Evolutionary conservation across 2,888 invertebrate genomes (phyloP), one percentile per base, ranked within the genome.

Genomic region (Dicyrtoma fusca): DNA sequence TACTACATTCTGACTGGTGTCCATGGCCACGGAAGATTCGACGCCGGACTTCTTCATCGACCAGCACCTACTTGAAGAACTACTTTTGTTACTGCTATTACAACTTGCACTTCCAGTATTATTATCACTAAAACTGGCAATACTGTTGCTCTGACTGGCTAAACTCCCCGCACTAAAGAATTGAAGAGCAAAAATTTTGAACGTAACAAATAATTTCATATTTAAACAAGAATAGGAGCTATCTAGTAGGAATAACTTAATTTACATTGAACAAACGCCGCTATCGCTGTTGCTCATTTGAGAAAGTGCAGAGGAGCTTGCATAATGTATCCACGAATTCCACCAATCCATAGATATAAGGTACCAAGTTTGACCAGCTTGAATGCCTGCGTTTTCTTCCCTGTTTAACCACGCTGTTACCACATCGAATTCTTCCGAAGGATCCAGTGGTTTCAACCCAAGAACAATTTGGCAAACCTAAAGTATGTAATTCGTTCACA

Each of bases 311-410:
- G 76, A 74, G 5, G 79, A 77, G 71, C 76, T 75, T 1, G 76
- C 88, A 84, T 92, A 90, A 51, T 88, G 87, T 69, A 87, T 84
- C 95, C 95, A 95, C 14, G 85, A 85, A 75, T 88, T 88, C 94
- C 94, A 95, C 95, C 95, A 95, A 80, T 91, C 90, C 59, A 90
- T 89, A 0, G 90, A 88, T 74, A 95, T 88, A 76, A 95, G 87
- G 86, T 94, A 95, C 94, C 94, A 95, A 84, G 92, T 91, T 84
- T 94, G 93, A 0, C 93, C 94, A 69, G 91, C 89, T 59, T 88
- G 85, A 82, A 91, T 47, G 0, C 92, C 92, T 59, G 92, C 87
- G 61, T 88, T 86, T 78, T 90, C 89, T 82, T 92, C 92, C 53
- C 95, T 87, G 1, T 89, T 87, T 75, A 94, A 82, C 95, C 95